Conservation (phyloP, 2,888 invertebrate genomes). For the Drosophila kuntzei region DNA sequence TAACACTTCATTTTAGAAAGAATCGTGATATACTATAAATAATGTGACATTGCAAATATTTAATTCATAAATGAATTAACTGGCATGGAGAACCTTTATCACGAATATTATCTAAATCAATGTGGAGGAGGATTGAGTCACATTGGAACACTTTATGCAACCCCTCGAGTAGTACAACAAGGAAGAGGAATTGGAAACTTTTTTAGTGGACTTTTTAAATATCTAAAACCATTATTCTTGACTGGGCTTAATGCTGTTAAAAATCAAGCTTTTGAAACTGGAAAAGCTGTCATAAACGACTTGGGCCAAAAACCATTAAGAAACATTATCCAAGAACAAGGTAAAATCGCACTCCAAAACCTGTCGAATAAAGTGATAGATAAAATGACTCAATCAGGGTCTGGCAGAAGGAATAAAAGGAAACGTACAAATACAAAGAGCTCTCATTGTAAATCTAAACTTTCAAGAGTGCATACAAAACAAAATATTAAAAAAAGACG, state of each 20-base stretch:
- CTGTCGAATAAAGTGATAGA: background rate
- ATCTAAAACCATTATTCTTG: background rate
- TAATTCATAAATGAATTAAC: no score
- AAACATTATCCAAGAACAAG: background rate
- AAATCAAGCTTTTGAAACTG: background rate
- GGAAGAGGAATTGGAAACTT: slow-evolving; percentile 3
- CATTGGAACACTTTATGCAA: background rate
- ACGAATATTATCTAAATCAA: background rate
- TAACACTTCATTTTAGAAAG: no score
- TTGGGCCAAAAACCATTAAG: background rate
- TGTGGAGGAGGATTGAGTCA: background rate
- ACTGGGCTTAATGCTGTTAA: background rate
- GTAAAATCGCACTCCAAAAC: background rate
- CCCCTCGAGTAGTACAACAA: slow-evolving; percentile 1
- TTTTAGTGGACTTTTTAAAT: slow-evolving; percentile 3
- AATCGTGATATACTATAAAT: no score
- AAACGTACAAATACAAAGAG: background rate
- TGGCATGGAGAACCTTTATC: no score
- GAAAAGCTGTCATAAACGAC: background rate
- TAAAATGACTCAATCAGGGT: background rate
- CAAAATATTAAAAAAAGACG: background rate
- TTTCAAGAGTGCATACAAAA: background rate
- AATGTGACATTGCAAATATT: no score
- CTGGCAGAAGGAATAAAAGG: background rate
- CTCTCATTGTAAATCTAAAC: background rate